Evolutionary conservation across 2,797 vertebrate species (phyloP), one percentile per base, ranked within the genome.

Genomic region (Sebastes jordani): DNA sequence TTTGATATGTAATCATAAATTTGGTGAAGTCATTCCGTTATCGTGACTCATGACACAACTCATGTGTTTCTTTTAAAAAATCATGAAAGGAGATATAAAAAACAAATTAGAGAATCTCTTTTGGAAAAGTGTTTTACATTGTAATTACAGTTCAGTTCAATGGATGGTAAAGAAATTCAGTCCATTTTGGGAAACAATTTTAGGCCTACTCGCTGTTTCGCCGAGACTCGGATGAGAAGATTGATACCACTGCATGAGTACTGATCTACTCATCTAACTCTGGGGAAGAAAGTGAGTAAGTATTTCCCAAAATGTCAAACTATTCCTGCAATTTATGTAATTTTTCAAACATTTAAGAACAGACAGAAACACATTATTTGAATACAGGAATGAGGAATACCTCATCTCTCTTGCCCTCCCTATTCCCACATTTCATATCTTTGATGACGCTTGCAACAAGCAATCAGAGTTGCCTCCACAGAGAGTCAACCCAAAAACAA

Each of bases 401-500:
- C 49, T 72, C n/a, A 46, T 63, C 71, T 71, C 7, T 49, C 61
- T 75, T 25, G 67, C 32, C 68, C 71, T 71, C 54, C 46, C 38
- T 76, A 42, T 62, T 80, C 38, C 63, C 20, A 46, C 27, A 18
- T 71, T 83, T 82, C 59, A 82, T 84, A 75, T 78, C 20, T 55
- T 20, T 52, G 32, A 81, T 69, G 76, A 75, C 34, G 77, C 59
- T 64, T 68, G 69, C 49, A 73, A 71, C 63, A 82, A 74, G 77
- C 81, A 46, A 89, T 74, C 75, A 81, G 30, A 55, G 62, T 73
- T 36, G 7, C 61, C 73, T 82, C 78, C 64, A 30, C 16, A 2
- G 70, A 76, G 83, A 82, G 34, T 67, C 65, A 82, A 75, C 74
- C 65, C 61, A 46, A 83, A 87, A 87, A 64, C 64, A 66, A 74